Conservation (phyloP, 1,140 invertebrate genomes). For the Cydia fagiglandana region DNA sequence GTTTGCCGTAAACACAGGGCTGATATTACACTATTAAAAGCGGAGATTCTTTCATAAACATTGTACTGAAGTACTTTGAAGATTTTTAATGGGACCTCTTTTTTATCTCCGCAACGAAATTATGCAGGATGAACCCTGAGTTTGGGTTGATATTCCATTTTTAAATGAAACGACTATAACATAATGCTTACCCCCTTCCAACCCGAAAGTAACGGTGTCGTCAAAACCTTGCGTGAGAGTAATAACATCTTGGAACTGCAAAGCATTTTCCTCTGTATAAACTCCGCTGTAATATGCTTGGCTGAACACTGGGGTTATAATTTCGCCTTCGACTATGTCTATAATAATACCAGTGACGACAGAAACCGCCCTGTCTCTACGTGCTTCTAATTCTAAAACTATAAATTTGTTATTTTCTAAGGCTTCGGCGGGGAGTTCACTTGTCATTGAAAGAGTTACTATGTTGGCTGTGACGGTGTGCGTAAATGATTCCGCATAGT, state of each 20-base stretch:
- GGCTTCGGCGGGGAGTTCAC: constrained; percentile 41
- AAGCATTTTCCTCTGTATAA: constrained; percentile 41
- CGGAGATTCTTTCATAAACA: constrained; percentile 3
- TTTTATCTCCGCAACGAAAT: neutral
- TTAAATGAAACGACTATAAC: constrained; percentile 22
- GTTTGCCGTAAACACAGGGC: neutral
- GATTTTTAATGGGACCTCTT: neutral
- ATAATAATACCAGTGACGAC: constrained; percentile 48
- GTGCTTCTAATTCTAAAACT: constrained; percentile 51
- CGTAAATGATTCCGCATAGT: constrained; percentile 44
- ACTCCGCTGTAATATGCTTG: constrained; percentile 51
- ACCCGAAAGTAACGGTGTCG: constrained; percentile 46
- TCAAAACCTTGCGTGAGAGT: constrained; percentile 47
- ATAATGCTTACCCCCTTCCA: constrained; percentile 53
- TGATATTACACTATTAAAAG: neutral
- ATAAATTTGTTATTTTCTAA: constrained; percentile 46
- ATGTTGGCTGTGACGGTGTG: constrained; percentile 39
- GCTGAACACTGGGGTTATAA: constrained; percentile 46
- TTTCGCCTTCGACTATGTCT: constrained; percentile 41
- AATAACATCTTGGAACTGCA: constrained; percentile 48
- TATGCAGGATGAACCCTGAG: neutral
- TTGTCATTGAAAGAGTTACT: constrained; percentile 39
- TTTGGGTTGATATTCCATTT: neutral
- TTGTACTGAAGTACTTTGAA: neutral
- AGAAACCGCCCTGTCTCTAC: constrained; percentile 47